Evolutionary conservation across 2,113 vertebrate species (phyloP).

Genomic region (Hepsetus odoe): DNA sequence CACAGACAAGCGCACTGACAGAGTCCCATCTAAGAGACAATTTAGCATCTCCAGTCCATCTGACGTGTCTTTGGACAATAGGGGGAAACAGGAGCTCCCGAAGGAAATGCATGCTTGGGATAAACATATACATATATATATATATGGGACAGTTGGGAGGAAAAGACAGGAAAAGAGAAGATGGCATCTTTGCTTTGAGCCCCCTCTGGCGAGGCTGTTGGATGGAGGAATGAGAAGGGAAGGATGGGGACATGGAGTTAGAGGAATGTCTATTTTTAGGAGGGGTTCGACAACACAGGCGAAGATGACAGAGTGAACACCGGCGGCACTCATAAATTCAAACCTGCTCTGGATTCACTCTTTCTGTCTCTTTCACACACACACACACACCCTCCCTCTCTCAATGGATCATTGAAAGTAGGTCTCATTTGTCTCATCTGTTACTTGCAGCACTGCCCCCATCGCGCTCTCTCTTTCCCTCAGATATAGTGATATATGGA

Average conservation of each 20-base stretch:
- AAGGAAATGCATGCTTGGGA: too few relatives aligned
- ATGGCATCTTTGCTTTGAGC: background rate
- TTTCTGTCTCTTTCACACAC: conserved; percentile 15
- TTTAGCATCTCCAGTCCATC: too few relatives aligned
- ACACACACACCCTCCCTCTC: conserved; percentile 16
- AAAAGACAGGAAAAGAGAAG: background rate
- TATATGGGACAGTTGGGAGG: background rate
- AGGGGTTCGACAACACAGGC: conserved; percentile 63
- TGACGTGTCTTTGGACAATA: too few relatives aligned
- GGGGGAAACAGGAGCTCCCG: too few relatives aligned
- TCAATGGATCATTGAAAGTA: conserved; percentile 65
- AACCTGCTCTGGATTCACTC: conserved; percentile 58
- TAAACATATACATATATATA: background rate
- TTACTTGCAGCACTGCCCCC: conserved; percentile 50
- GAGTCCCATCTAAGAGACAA: too few relatives aligned
- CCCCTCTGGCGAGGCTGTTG: conserved; percentile 32
- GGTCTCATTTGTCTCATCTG: conserved; percentile 71
- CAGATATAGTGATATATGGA: too few relatives aligned
- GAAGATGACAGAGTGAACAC: conserved; percentile 68
- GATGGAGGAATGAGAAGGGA: background rate
- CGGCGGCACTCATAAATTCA: conserved; percentile 62
- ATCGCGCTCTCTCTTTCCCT: conserved; percentile 18
- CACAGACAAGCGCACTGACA: too few relatives aligned
- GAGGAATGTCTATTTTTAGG: conserved; percentile 69
- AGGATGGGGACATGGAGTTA: background rate